Conservation (phyloP, 92 coral and sea anemone species). For the Porites rus region DNA sequence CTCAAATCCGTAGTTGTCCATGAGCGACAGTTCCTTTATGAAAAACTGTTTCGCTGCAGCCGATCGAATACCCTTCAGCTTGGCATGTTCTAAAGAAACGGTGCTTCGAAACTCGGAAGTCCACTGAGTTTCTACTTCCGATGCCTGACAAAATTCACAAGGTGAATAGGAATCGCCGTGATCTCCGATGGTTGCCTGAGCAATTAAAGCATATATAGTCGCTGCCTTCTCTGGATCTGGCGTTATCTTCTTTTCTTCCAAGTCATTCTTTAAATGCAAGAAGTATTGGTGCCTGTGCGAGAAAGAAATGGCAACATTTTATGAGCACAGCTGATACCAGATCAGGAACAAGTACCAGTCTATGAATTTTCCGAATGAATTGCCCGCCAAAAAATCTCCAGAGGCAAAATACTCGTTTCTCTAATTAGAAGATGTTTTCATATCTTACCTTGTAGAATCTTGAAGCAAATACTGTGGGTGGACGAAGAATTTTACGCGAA, state of each 20-base stretch:
- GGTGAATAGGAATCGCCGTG: constrained; percentile 68
- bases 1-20: constrained; percentile 94
- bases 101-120: constrained; percentile 76
- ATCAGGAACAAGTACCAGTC: background rate
- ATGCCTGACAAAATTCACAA: constrained; percentile 64
- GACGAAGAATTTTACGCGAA: constrained; percentile 95
- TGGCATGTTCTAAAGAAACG: constrained; percentile 81
- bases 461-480: constrained; percentile 94
- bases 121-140: constrained; percentile 74
- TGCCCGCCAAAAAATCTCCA: background rate
- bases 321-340: constrained; percentile 60
- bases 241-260: constrained; percentile 71
- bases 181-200: constrained; percentile 96
- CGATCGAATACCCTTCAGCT: constrained; percentile 79
- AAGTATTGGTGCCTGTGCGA: constrained; percentile 90
- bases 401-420: background rate
- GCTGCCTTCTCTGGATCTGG: constrained; percentile 78
- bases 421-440: background rate
- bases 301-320: constrained; percentile 27
- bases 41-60: constrained; percentile 88
- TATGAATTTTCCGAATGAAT: background rate
- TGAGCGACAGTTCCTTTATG: constrained; percentile 82
- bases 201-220: constrained; percentile 75
- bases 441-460: constrained; percentile 89
- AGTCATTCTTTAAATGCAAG: constrained; percentile 83